Base-by-base conservation (phyloP, 2,888 invertebrate genomes). In the Abscondita cerata region DNA sequence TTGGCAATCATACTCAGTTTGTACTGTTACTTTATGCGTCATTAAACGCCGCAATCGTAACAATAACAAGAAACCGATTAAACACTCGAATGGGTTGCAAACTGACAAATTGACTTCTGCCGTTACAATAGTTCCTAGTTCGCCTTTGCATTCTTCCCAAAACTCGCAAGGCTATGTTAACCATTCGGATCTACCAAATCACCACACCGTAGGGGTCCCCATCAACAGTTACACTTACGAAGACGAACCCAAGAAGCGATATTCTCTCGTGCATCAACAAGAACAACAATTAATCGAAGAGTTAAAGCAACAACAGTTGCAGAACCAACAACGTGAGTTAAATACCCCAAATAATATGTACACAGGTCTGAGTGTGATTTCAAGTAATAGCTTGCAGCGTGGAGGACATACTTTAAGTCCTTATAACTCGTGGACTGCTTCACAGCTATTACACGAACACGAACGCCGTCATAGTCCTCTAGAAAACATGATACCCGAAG, bases 341-440 rank as follows among this genome's bases (percentile, higher is more conserved):
- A 70, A 72, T 40, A 71, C 73, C 1, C 69, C 70, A 15, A 71
- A 64, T 33, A 70, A 72, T 51, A 76, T 61, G 41, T 79, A 77
- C 59, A 67, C 68, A 31, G 77, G 77, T 3, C 62, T 80, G 5
- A 79, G 80, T 60, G 78, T 80, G 1, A 79, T 80, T 55, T 78
- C 80, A 59, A 81, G 76, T 59, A 80, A 80, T 51, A 81, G 79
- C 1, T 73, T 82, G 11, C 80, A 79, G 34, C 70, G 82, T 33
- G 78, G 77, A 38, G 81, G 80, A 1, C 75, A 82, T 64, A 78
- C 79, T 6, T 73, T 85, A 31, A 84, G 83, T 66, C 85, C 85
- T 0, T 85, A 82, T 70, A 85, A 85, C 69, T 84, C 84, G 1
- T 86, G 87, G 86, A 84, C 84, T 19, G 86, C 86, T 1, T 84